Evolutionary conservation across 92 coral and sea anemone genomes (phyloP), one percentile per base, ranked within the genome.

Genomic region (Anthopleura xanthogrammica): DNA sequence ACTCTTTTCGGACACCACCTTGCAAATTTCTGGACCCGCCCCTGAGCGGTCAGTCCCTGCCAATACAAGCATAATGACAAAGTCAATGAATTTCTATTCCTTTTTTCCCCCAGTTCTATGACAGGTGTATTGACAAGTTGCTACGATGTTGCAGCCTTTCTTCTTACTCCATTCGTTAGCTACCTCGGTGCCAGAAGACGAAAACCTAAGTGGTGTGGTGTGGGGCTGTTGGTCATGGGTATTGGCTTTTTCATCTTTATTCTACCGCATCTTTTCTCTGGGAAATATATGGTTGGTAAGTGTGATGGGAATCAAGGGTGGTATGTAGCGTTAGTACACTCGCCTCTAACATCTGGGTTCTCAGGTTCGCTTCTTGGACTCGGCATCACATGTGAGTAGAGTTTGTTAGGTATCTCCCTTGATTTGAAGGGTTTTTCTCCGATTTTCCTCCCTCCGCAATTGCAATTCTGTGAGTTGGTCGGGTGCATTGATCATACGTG

Each of bases 161-260:
- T 91, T 24, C 58, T 95, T 24, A 90, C 95, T 13, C 88, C 88
- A 10, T 58, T 93, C 17, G 91, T 93, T 72, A 88, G 97, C 70
- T 93, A 83, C 73, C 41, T 88, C 24, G 98, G 97, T 24, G 98
- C 95, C 16, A 87, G 85, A 64, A 89, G 97, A 36, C 92, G 85
- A 72, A 95, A 93, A 60, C 93, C 98, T 2, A 87, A 87, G 24
- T 95, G 94, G 91, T 89, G 94, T 60, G 95, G 95, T 8, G 86
- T 89, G 42, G 97, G 97, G 24, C 82, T 95, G 89, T 72, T 95
- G 22, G 68, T 82, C 76, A 82, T 92, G 86, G 95, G 86, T 2
- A 65, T 85, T 77, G 95, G 97, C 46, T 87, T 85, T 76, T 78
- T 95, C 50, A 85, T 95, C 83, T 88, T 93, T 52, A 82, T 90